phyloP scores from a whole-genome alignment of 2,113 vertebrate species.

The Loxodonta africana region DNA sequence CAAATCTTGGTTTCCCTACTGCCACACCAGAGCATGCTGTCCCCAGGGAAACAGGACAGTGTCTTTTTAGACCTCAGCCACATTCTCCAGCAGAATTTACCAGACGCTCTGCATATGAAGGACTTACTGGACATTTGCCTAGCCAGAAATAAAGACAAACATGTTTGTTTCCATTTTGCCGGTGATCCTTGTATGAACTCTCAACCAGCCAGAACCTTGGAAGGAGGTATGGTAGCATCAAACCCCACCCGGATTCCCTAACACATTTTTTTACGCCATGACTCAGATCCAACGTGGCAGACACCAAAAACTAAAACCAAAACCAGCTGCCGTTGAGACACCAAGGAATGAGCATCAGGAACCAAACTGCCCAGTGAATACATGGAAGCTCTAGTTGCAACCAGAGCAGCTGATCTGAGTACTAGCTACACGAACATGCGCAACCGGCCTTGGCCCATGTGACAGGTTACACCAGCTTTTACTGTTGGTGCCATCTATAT shows the following conservation, averaged over 20 bases:
- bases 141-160: background rate
- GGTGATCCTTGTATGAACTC: background rate
- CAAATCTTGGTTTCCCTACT: background rate
- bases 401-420: background rate
- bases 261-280: background rate
- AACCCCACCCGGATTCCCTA: background rate
- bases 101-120: background rate
- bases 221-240: background rate
- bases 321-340: background rate
- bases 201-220: background rate
- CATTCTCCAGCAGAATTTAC: background rate
- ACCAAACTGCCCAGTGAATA: background rate
- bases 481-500: background rate
- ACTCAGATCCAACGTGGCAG: background rate
- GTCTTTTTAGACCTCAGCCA: background rate
- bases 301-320: background rate
- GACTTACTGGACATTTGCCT: background rate
- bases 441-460: background rate
- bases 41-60: background rate
- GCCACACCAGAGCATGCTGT: background rate
- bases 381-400: background rate
- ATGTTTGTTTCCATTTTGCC: background rate
- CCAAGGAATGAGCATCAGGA: background rate
- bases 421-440: background rate
- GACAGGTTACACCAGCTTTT: background rate